These are phyloP conservation scores for Prolemur simus DNA, from an alignment of 2,113 vertebrate species.

Conservation along the genomic window DNA sequence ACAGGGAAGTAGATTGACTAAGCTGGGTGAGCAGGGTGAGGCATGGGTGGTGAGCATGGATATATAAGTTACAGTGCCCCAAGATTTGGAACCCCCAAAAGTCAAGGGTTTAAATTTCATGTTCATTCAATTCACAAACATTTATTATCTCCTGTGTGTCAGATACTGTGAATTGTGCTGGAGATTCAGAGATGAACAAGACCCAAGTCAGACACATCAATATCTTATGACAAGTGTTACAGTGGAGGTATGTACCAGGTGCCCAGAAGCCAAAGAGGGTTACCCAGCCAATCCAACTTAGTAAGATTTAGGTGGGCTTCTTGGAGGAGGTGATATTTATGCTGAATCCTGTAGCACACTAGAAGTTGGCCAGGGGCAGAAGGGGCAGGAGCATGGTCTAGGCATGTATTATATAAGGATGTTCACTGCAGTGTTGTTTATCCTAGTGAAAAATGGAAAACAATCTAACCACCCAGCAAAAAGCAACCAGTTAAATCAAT, in stretches of 20 bases:
- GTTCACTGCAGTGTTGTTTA: background rate
- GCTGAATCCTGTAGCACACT: fast-evolving
- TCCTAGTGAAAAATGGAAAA: background rate
- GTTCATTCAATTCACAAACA: background rate
- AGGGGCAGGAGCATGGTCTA: background rate
- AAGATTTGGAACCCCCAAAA: background rate
- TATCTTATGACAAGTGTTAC: fast-evolving
- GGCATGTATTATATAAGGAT: too few relatives aligned
- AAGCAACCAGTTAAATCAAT: background rate
- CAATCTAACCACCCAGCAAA: background rate
- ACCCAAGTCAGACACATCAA: background rate
- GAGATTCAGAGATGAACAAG: background rate
- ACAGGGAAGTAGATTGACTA: fast-evolving
- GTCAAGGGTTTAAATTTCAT: too few relatives aligned
- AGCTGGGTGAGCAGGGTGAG: fast-evolving
- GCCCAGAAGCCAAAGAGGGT: background rate
- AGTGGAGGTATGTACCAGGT: fast-evolving
- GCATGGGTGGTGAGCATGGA: background rate
- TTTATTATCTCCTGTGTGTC: background rate
- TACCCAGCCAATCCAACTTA: background rate
- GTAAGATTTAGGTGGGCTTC: background rate
- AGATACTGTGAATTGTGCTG: background rate
- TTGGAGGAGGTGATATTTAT: background rate
- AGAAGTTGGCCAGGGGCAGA: background rate
- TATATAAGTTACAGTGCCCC: fast-evolving